Base-by-base conservation (phyloP, 2,888 invertebrate genomes). In the Tortricodes alternella region DNA sequence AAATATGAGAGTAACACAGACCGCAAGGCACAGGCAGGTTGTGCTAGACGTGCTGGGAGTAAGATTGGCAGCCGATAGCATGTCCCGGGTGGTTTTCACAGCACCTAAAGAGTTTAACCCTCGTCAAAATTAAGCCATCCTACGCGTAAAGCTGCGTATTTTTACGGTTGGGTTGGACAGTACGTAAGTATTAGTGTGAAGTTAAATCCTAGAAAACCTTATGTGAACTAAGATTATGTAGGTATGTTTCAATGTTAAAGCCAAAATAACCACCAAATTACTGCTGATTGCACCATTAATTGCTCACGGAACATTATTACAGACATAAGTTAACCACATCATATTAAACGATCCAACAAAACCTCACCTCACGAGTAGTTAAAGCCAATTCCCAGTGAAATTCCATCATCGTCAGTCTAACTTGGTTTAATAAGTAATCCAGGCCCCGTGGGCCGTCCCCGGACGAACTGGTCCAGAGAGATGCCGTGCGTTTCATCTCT, bases 371-470 rank as follows among this genome's bases (percentile, higher is more conserved):
- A 66, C 69, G 74, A 76, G 77, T 81, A 84, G 82, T 83, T 83
- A 80, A 78, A 86, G 85, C 85, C 85, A 87, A 90, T 85, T 89
- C 89, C 89, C 89, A 87, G 74, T 81, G 89, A 89, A 89, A 89
- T 89, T 89, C 83, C 89, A 88, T 89, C 89, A 90, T 90, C 88
- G 89, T 88, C 89, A 88, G 83, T 87, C 83, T 80, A 83, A 84
- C 80, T 82, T 78, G 73, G 81, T 80, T 87, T 85, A 88, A 87
- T 88, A 89, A 88, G 87, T 88, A 80, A 85, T 84, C 78, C 73
- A 80, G 70, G 76, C 67, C 77, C 77, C 66, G 79, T 85, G 87
- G 87, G 86, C 81, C 76, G 85, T 84, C 86, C 87, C 89, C 43
- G 69, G 73, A 64, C 73, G 68, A 74, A 79, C 66, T 71, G 81